Base-by-base conservation (phyloP, 64 coral and sea anemone species). In the Stylophora pistillata region DNA sequence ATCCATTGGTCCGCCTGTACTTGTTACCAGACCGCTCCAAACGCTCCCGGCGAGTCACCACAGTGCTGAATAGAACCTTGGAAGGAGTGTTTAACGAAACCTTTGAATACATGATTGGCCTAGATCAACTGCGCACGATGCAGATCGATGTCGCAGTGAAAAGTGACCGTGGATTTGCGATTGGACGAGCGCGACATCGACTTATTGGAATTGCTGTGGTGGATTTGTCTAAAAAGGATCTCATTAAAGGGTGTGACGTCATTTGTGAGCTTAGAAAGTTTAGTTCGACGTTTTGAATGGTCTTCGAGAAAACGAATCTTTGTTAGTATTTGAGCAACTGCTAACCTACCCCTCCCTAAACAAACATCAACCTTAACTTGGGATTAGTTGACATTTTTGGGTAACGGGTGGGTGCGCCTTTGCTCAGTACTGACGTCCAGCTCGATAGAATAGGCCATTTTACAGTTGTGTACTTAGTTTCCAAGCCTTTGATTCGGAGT, bases 1-100 rank as follows among this genome's bases (percentile, higher is more conserved):
- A 97, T 85, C 95, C 95, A 71, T 86, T 97, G 71, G 91, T 97
- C 32, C 87, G 95, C 16, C 52, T 97, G 55, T 97, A 97, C 74
- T 78, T 97, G 76, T 77, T 97, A 25, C 95, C 95, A 60, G 95
- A 97, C 68, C 86, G 95, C 37, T 90, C 95, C 82, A 97, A 97
- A 88, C 90, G 89, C 69, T 90, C 91, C 14, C 86, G 95, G 52
- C 87, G 95, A n/a, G 87, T 93, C 54, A 93, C 91, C 12, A 89
- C 79, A 3, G 79, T 87, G 13, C 56, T 89, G 11, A 93, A 76
- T 12, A 87, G 80, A 0, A 81, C 88, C 37, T 90, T 87, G 37
- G 53, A 85, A 4, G 87, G 80, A 21, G 91, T 87, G 20, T 97
- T 79, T 28, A 81, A 86, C 58, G 91, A 97, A 71, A 90, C 83